These are phyloP conservation scores for Poecile montanus DNA, from an alignment of 2,797 vertebrate species.

Conservation along the genomic window DNA sequence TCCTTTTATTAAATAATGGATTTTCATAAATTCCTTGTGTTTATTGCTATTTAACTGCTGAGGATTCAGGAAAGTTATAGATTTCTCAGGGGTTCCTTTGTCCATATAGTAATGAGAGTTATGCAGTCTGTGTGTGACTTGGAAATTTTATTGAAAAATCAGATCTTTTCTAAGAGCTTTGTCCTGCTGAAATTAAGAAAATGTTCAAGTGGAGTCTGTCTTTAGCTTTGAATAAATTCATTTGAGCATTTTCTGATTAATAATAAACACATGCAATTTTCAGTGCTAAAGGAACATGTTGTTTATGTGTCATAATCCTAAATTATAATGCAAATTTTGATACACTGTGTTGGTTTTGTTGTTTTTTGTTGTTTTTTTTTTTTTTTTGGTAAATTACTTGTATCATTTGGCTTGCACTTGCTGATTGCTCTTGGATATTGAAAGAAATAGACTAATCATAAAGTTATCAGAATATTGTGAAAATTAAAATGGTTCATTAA, in stretches of 20 bases:
- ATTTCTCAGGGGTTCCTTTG: neutral
- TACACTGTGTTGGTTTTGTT: neutral
- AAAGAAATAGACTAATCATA: neutral
- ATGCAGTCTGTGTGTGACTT: neutral
- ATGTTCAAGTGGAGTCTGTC: neutral
- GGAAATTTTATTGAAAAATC: neutral
- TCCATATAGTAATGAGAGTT: neutral
- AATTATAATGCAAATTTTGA: neutral
- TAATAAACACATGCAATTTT: neutral
- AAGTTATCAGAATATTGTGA: neutral
- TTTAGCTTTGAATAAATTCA: neutral
- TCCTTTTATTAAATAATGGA: neutral
- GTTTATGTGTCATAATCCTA: neutral
- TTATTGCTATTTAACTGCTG: neutral
- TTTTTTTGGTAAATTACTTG: neutral
- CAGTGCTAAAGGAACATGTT: neutral
- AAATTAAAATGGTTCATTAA: neutral
- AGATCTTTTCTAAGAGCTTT: neutral
- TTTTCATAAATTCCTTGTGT: neutral
- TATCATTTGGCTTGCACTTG: neutral
- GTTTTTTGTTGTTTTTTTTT: neutral
- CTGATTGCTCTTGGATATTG: neutral
- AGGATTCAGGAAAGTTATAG: neutral
- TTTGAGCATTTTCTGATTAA: neutral
- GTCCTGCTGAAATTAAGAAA: neutral